A percentile compares a stretch with the other conserved stretches of the same genome.
Conservation (phyloP, 1,140 invertebrate species). For the Calliopsis andreniformis region DNA sequence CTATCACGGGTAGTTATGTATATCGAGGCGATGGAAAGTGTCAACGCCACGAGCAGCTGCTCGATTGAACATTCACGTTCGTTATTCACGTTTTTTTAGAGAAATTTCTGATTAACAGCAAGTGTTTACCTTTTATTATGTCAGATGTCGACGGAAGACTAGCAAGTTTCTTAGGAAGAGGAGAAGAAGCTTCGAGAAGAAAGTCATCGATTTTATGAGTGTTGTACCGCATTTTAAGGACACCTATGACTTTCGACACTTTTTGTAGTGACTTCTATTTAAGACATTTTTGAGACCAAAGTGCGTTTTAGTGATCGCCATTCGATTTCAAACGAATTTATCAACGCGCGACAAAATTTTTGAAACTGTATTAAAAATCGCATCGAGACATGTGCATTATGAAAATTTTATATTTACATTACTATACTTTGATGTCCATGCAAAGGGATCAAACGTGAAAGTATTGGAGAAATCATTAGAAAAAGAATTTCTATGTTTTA, state of each 20-base stretch:
- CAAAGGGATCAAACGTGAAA: constrained; percentile 36
- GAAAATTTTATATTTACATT: constrained; percentile 19
- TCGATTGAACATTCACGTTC: background rate
- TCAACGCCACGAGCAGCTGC: background rate
- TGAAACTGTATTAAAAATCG: background rate
- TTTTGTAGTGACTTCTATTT: constrained; percentile 14
- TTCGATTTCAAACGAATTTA: constrained; percentile 3
- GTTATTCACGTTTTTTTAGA: background rate
- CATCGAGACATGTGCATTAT: constrained; percentile 26
- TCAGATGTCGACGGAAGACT: constrained; percentile 28
- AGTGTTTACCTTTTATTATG: constrained; percentile 17
- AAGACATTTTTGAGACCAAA: constrained; percentile 22
- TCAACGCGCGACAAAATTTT: background rate
- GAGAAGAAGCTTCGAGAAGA: constrained; percentile 30
- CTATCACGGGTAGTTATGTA: constrained; percentile 8
- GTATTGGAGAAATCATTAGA: background rate
- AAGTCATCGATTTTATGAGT: constrained; percentile 9
- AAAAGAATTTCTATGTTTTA: constrained; percentile 22
- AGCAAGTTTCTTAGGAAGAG: constrained; percentile 32
- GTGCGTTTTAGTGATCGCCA: constrained; percentile 16
- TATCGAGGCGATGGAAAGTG: constrained; percentile 25
- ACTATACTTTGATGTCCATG: constrained; percentile 16
- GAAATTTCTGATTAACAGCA: constrained; percentile 9
- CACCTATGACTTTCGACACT: constrained; percentile 13
- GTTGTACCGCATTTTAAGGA: constrained; percentile 23